Base-by-base conservation (phyloP, 2,113 vertebrate species). In the Archocentrus centrarchus region DNA sequence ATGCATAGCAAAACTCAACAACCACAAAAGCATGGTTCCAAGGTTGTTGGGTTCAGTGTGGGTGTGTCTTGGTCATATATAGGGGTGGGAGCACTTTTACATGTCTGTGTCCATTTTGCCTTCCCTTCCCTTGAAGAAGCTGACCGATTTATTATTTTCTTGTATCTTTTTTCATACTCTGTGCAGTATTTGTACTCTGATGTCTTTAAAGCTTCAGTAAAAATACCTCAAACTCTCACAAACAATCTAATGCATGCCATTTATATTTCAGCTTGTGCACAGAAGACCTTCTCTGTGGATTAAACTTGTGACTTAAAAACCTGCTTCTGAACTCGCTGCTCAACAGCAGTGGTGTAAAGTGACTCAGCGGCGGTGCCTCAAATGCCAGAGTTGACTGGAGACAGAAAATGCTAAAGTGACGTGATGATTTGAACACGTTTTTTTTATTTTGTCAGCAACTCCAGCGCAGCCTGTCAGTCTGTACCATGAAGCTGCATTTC, bases 401-500 rank as follows among this genome's bases (percentile, higher is more conserved):
- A 32, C 55, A 60, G 44, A 58, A 32, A 64, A 15, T 4, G 77
- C 41, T 41, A 41, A 30, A 55, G 2, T 3, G 64, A 75, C 20
- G 24, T 20, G 18, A 59, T 58, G 35, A 24, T 80, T 59, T 70
- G 64, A 78, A 18, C 50, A 11, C 18, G 24, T 66, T n/a, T 47
- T 63, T 63, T 77, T 60, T 47, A 63, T 81, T 81, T 84, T 63
- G 57, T 75, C 77, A 86, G 37, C n/a, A 27, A 15, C 59, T 79
- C 58, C 44, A 20, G n/a, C 6, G 6, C 44, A 64, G 63, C 37
- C 17, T 63, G 24, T 81, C 17, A 24, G 78, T 76, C 44, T 11
- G 75, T 39, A 62, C 18, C 58, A 22, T 57, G 79, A 68, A 82
- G 75, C 50, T 88, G 30, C 82, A 63, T 81, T 78, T 81, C 53